phyloP scores from a whole-genome alignment of 2,797 vertebrate species.

The Argyrosomus regius region DNA sequence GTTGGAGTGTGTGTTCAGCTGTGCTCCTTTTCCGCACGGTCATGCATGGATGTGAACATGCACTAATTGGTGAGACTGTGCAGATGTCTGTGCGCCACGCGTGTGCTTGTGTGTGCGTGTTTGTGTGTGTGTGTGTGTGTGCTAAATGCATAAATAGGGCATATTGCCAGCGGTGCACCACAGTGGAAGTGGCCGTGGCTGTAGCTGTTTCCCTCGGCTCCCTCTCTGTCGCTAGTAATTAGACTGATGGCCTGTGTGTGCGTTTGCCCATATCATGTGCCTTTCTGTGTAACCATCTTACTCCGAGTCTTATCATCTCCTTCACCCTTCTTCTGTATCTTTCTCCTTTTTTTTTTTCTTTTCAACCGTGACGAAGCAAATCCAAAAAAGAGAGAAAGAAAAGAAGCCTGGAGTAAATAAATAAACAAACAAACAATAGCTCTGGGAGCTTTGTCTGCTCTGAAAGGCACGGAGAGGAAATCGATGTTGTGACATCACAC shows the following conservation, averaged over 20 bases:
- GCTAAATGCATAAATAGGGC: constrained; percentile 71
- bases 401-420: constrained; percentile 38
- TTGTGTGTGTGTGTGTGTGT: constrained; percentile 39
- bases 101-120: constrained; percentile 9
- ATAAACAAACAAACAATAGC: constrained; percentile 54
- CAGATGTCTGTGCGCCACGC: not conserved
- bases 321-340: constrained; percentile 36
- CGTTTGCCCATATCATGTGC: constrained; percentile 46
- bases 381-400: constrained; percentile 9
- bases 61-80: constrained; percentile 36
- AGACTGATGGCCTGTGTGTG: constrained; percentile 71
- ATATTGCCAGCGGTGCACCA: constrained; percentile 72
- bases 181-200: constrained; percentile 74
- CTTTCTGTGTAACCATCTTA: constrained; percentile 45
- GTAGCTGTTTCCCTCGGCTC: constrained; percentile 68
- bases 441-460: constrained; percentile 55
- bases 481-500: constrained; percentile 66
- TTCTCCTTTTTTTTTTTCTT: not conserved
- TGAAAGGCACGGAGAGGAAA: constrained; percentile 47
- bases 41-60: not conserved
- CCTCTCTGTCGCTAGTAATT: constrained; percentile 79
- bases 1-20: constrained; percentile 14
- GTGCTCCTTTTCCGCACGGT: not conserved
- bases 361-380: constrained; percentile 43
- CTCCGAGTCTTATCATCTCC: constrained; percentile 56